Evolutionary conservation across 2,797 vertebrate genomes (phyloP).

Genomic region (Falco rusticolus): DNA sequence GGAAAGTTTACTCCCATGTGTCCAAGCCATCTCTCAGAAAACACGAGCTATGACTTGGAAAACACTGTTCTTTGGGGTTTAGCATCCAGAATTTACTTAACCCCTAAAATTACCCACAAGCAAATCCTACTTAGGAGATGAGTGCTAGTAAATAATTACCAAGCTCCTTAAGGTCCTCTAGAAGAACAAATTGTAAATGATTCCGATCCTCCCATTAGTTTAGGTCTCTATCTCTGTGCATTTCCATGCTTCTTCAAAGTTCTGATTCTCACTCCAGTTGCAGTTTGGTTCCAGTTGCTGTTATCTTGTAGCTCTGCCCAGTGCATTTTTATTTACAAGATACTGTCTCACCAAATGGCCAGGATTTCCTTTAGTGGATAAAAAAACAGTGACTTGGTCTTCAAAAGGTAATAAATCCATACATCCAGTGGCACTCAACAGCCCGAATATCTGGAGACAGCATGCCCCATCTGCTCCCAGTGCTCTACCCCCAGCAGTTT

Average conservation of each 20-base stretch:
- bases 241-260: neutral
- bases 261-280: neutral
- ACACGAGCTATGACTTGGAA: neutral
- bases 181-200: neutral
- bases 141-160: neutral
- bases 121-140: neutral
- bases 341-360: neutral
- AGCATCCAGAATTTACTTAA: neutral
- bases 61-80: neutral
- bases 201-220: neutral
- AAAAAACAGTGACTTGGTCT: neutral
- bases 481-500: neutral
- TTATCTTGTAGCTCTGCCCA: neutral
- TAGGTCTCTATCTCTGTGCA: neutral
- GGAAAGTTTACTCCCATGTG: neutral
- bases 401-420: neutral
- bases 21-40: neutral
- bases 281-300: rapidly evolving
- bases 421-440: neutral
- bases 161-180: neutral
- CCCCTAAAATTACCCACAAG: neutral
- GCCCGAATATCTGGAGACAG: neutral
- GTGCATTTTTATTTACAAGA: neutral
- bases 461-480: neutral
- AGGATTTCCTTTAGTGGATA: neutral